Evolutionary conservation across 1,140 invertebrate genomes (phyloP), one percentile per base, ranked within the genome.

Genomic region (Ruditapes philippinarum): DNA sequence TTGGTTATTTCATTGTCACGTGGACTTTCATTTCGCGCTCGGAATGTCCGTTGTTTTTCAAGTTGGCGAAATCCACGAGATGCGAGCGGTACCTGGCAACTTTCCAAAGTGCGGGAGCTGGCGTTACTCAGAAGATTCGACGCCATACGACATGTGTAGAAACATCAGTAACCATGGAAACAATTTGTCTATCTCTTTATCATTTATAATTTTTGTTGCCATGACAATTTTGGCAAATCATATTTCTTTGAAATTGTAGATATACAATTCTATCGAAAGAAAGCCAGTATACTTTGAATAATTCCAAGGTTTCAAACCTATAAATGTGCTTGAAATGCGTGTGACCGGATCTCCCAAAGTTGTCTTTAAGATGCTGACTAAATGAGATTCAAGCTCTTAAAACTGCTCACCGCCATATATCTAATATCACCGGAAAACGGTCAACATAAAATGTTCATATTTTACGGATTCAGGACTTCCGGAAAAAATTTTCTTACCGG

Each of bases 21-120:
- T 95, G n/a, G 93, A 92, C 14, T 92, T 93, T 60, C 94, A 95
- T 70, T 78, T 92, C 45, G 91, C 90, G 45, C 88, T 92, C 40
- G 94, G 94, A 9, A 93, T 95, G 92, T 83, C 88, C 19, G 38
- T 94, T 68, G 82, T 94, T 19, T 54, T 95, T 25, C 91, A 93
- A 68, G 93, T 93, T 4, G 91, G 91, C 7, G 91, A 92, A 45
- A 25, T 84, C 0, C 62, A 89, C 11, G 60, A 92, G 36, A 91
- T 92, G 90, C 81, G 89, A 9, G 40, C 68, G n/a, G 38, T 78
- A 9, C 93, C 93, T 0, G 76, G 57, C 19, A 85, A 89, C 51
- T 94, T 94, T 78, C 93, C 92, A 22, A 83, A 81, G 36, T 94
- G 93, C 80, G 92, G 93, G 7, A 79, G 86, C 65, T 94, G 90